Evolutionary conservation across 2,797 vertebrate genomes (phyloP).

Genomic region (Darevskia mixta): DNA sequence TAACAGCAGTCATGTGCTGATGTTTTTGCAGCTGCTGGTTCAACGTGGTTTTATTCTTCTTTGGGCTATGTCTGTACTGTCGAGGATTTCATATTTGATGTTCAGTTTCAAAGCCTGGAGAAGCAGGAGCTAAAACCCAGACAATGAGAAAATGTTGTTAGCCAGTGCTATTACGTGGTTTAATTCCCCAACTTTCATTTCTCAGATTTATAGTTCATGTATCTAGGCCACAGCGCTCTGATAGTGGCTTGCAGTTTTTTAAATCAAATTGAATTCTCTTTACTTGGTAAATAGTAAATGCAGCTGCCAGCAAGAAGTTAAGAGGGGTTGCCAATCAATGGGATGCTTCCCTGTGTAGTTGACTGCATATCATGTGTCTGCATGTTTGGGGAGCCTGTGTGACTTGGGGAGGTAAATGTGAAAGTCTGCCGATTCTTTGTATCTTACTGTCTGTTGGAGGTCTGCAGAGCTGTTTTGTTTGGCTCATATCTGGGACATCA

Average conservation of each 20-base stretch:
- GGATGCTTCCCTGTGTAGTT: background rate
- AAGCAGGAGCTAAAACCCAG: background rate
- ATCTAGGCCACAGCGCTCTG: background rate
- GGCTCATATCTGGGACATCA: background rate
- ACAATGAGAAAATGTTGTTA: background rate
- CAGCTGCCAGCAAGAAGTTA: background rate
- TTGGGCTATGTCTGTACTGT: background rate
- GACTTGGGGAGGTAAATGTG: background rate
- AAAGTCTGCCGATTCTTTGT: background rate
- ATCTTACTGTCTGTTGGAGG: constrained; percentile 13
- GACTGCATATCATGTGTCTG: background rate
- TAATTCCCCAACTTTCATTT: background rate
- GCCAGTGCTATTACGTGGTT: background rate
- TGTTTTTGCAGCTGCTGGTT: background rate
- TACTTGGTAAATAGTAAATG: background rate
- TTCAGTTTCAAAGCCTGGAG: background rate
- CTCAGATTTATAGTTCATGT: background rate
- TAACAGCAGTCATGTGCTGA: background rate
- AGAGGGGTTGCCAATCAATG: background rate
- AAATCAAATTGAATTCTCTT: background rate
- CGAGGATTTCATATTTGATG: background rate
- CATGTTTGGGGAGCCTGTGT: background rate
- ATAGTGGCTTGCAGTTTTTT: background rate
- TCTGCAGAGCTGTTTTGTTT: constrained; percentile 15
- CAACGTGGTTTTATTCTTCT: background rate